phyloP scores from a whole-genome alignment of 2,113 vertebrate genomes.

The Festucalex cinctus region DNA sequence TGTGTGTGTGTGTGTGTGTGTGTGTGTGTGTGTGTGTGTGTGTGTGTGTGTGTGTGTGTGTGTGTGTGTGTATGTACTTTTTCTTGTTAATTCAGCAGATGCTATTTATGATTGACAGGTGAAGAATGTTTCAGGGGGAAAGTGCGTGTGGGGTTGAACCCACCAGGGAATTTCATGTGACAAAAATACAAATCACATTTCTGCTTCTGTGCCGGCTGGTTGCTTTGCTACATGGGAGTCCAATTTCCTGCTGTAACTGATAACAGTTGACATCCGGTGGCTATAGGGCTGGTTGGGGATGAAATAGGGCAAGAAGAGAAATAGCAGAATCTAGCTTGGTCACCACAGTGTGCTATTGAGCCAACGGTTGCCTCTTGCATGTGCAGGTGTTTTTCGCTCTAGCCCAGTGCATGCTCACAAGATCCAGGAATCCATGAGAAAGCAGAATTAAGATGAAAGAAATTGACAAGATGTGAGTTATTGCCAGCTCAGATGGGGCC shows the following conservation, averaged over 20 bases:
- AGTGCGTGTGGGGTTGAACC: conserved; percentile 4
- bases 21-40: too few relatives aligned
- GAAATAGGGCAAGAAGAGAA: conserved; percentile 65
- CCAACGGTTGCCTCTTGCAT: conserved; percentile 38
- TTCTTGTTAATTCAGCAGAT: neutral
- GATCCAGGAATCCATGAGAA: conserved; percentile 72
- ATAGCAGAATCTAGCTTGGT: conserved; percentile 42
- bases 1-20: too few relatives aligned
- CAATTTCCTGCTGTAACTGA: conserved; percentile 23
- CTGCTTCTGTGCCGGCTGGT: conserved; percentile 12
- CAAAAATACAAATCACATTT: neutral
- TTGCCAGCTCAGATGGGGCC: conserved; percentile 79
- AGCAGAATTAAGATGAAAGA: conserved; percentile 78
- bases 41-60: too few relatives aligned
- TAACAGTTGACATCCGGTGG: conserved; percentile 40
- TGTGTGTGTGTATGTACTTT: conserved; percentile 1
- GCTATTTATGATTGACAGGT: conserved; percentile 30
- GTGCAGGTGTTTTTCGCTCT: conserved; percentile 57
- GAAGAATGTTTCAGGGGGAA: conserved; percentile 3
- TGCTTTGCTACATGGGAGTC: conserved; percentile 19
- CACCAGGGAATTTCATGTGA: conserved; percentile 6
- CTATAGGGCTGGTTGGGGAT: conserved; percentile 53
- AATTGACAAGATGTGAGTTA: conserved; percentile 76
- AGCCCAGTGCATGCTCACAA: conserved; percentile 48
- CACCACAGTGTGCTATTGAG: conserved; percentile 28